Evolutionary conservation across 92 coral and sea anemone genomes (phyloP), one percentile per base, ranked within the genome.

Genomic region (Zoanthus gigantus): DNA sequence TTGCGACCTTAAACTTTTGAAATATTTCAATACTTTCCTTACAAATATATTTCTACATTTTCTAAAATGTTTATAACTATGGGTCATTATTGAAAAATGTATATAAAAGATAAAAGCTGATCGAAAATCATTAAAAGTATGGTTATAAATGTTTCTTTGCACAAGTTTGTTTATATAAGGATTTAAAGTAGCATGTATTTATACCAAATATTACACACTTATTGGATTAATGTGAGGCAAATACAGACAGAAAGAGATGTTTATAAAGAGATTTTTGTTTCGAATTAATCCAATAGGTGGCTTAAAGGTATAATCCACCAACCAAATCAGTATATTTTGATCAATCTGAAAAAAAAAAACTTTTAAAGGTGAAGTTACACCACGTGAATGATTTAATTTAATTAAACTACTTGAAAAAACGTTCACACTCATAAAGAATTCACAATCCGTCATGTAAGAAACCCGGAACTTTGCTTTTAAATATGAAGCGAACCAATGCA

Each of bases 21-120:
- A 11, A 7, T 50, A 50, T 37, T 37, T 37, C 42, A 37, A 37
- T 37, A 37, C 42, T 37, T 37, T 37, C 42, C 42, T 34, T 37
- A 37, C 4, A 37, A 37, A 37, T 37, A 37, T 37, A 37, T 37
- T 37, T 37, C 42, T 37, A 37, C 42, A 37, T 37, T 37, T 37
- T 37, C 42, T 37, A 37, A 37, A 37, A 37, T 53, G 58, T 53
- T 53, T 53, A 53, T 53, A 53, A 53, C 58, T 53, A 53, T 53
- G 58, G 58, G 58, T 53, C 71, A 66, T 7, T 66, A 8, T 7
- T 57, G 17, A 57, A 57, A 66, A 66, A 66, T 5, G 31, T 66
- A 66, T 28, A 5, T 66, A 66, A 66, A 66, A 66, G 71, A 31
- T 66, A 66, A n/a, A 66, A 66, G 71, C 34, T 66, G 28, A 66